A percentile compares a stretch with the other conserved stretches of the same genome.
These are phyloP conservation scores for Stercorarius parasiticus DNA, from an alignment of 2,113 vertebrate species.

Conservation along the genomic window DNA sequence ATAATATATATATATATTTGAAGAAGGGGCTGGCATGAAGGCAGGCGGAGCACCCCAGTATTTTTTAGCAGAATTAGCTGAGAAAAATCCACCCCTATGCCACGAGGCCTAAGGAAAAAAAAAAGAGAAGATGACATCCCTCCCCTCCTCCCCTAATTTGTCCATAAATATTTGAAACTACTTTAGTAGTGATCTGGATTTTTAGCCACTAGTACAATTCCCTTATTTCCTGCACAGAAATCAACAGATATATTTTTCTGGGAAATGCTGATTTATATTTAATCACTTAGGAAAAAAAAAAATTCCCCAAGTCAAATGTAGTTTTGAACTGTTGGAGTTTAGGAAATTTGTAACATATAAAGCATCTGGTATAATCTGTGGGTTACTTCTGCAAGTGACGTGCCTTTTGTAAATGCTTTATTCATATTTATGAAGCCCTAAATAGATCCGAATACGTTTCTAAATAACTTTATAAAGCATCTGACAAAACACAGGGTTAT, in stretches of 20 bases:
- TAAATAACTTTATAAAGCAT: slow-evolving; percentile 6
- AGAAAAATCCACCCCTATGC: not conserved
- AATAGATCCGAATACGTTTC: not conserved
- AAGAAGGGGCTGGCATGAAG: not conserved
- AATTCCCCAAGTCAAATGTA: not conserved
- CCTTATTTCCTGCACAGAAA: slow-evolving; percentile 6
- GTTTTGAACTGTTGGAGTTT: not conserved
- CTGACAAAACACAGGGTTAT: not conserved
- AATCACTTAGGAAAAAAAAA: not conserved
- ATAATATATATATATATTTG: not conserved
- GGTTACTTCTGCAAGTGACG: not conserved
- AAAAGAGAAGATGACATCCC: not conserved
- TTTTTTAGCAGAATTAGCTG: slow-evolving; percentile 46
- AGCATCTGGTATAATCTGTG: not conserved
- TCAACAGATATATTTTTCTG: not conserved
- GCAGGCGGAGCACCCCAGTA: not conserved
- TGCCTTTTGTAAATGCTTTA: slow-evolving; percentile 30
- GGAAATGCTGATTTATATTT: not conserved
- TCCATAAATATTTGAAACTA: slow-evolving; percentile 51
- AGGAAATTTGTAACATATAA: not conserved
- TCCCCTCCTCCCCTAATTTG: not conserved
- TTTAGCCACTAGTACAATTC: not conserved
- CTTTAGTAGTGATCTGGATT: slow-evolving; percentile 19
- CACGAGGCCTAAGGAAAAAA: not conserved
- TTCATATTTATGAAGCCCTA: slow-evolving; percentile 37